Evolutionary conservation across 1,140 invertebrate genomes (phyloP), one percentile per base, ranked within the genome.

Genomic region (Kradibia gibbosae): DNA sequence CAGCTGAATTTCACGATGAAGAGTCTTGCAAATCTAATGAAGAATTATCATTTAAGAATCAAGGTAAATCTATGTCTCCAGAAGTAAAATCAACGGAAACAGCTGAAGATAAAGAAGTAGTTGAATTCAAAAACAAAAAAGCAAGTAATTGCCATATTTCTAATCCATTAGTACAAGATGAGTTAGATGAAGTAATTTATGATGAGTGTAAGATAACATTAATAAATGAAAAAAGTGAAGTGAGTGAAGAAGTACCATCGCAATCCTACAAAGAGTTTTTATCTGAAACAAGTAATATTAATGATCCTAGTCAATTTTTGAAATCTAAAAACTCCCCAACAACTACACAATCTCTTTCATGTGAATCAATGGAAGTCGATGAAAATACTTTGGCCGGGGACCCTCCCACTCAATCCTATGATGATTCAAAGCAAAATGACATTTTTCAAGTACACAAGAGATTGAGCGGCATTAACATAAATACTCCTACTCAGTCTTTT

Each of bases 401-500:
- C 31, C 88, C 88, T 20, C 89, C 89, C 0, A 88, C 86, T 0
- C 89, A 90, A 50, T 90, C 90, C 0, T 91, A 88, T 22, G 87
- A 89, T 17, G 88, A 89, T 80, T 85, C 86, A 7, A 88, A 87
- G 48, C 73, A 83, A 15, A 89, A 83, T 60, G 87, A 88, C 72
- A 86, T 86, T 10, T 85, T 86, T 1, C 88, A 88, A 34, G 88
- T 87, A 10, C 87, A 87, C 39, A 85, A 88, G 22, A 42, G 50
- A 17, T 85, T 85, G 3, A 72, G 39, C 3, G 86, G 87, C 34
- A 74, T 75, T 10, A 86, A 83, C n/a, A 82, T 83, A 10, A 87
- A 91, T 39, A 85, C 88, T 5, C 89, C 89, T 1, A 91, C 88
- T 0, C 90, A 91, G n/a, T 91, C 90, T 0, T 91, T 88, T 36